phyloP scores from a whole-genome alignment of 2,888 invertebrate species.

The Caradrina clavipalpis region DNA sequence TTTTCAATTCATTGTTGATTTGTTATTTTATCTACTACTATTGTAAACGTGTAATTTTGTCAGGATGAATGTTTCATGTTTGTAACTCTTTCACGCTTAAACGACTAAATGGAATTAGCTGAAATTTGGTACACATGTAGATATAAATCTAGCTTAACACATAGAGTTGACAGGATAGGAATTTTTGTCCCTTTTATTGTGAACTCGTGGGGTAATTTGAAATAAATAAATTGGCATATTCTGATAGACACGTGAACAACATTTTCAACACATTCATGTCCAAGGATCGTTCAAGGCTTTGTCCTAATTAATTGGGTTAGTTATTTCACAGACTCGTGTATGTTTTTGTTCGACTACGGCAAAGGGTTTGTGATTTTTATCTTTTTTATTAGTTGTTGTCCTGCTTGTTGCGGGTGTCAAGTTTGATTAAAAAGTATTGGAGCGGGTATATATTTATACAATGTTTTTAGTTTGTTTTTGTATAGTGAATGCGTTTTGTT shows the following conservation, averaged over 20 bases:
- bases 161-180: no score
- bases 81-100: no score
- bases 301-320: background rate
- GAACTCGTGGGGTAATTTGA: no score
- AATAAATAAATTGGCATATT: background rate
- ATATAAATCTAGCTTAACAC: no score
- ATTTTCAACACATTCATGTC: background rate
- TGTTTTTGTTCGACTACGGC: background rate
- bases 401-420: background rate
- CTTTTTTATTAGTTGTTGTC: slow-evolving; percentile 4
- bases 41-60: no score
- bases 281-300: background rate
- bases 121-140: no score
- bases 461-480: slow-evolving; percentile 2
- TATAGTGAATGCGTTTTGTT: background rate
- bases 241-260: background rate
- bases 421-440: slow-evolving; percentile 19
- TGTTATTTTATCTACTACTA: no score
- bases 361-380: background rate
- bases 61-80: no score
- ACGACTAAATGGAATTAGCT: no score
- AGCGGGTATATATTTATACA: slow-evolving; percentile 7
- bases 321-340: slow-evolving; percentile 1
- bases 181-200: no score
- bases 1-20: no score